Conservation (phyloP, 2,113 vertebrate species). For the Phalacrocorax brasilianus region DNA sequence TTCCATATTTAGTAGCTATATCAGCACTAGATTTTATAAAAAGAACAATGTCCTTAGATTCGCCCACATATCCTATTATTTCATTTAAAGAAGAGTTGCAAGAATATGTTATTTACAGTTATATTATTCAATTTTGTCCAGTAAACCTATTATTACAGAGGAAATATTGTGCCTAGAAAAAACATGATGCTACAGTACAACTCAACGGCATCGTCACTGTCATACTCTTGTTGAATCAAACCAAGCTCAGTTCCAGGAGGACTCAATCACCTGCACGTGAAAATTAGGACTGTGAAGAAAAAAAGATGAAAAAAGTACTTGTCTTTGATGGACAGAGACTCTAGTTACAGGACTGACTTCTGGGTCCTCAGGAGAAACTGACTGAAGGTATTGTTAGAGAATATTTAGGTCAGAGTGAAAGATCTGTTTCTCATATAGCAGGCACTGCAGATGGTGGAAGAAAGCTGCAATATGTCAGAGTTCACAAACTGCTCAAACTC, state of each 20-base stretch:
- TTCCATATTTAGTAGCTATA: background rate
- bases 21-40: background rate
- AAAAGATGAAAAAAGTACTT: background rate
- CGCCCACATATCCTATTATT: background rate
- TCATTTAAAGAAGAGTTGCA: background rate
- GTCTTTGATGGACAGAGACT: background rate
- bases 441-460: background rate
- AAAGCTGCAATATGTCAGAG: background rate
- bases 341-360: background rate
- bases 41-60: background rate
- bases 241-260: background rate
- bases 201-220: background rate
- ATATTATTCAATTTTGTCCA: background rate
- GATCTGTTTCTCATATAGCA: background rate
- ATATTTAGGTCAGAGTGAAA: background rate
- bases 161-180: background rate
- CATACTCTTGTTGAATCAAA: background rate
- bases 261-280: background rate
- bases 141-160: background rate
- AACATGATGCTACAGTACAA: background rate
- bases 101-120: background rate
- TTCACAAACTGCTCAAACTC: background rate
- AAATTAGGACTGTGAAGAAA: background rate
- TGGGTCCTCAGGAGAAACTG: background rate
- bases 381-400: background rate